These are phyloP conservation scores for Pogoniulus pusillus DNA, from an alignment of 2,797 vertebrate species.

Conservation along the genomic window DNA sequence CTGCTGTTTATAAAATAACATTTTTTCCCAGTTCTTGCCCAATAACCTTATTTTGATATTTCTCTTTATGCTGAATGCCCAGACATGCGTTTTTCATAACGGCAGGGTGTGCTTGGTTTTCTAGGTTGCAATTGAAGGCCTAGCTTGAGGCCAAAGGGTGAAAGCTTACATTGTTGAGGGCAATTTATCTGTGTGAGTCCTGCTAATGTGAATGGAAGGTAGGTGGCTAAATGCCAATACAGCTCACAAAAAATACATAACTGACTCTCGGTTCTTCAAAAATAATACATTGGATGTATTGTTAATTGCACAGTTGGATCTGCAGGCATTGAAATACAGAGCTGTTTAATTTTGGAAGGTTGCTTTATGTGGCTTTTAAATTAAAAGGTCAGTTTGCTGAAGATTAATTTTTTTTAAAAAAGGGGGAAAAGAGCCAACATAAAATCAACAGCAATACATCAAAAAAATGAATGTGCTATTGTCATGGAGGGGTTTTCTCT, in stretches of 20 bases:
- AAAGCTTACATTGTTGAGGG: constrained; percentile 11
- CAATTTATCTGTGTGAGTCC: constrained; percentile 39
- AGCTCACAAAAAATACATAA: not conserved
- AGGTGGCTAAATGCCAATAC: constrained; percentile 26
- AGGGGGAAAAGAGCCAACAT: not conserved
- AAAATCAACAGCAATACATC: not conserved
- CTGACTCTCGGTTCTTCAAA: not conserved
- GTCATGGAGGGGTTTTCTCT: too few species aligned
- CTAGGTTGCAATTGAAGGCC: constrained; percentile 21
- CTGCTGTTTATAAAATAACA: constrained; percentile 23
- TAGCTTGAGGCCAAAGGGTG: not conserved
- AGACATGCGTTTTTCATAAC: constrained; percentile 8
- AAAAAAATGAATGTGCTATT: not conserved
- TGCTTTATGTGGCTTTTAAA: not conserved
- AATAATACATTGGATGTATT: not conserved
- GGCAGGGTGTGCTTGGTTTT: constrained; percentile 23
- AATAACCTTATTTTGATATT: constrained; percentile 52
- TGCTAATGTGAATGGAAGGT: constrained; percentile 25
- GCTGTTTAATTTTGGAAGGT: constrained; percentile 5
- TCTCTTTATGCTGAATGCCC: constrained; percentile 26
- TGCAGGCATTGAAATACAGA: not conserved
- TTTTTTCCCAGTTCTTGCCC: not conserved
- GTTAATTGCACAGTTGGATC: not conserved
- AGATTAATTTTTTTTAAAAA: too few species aligned
- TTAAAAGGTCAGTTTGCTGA: not conserved